Evolutionary conservation across 1,140 invertebrate genomes (phyloP).

Genomic region (Anagrus nilaparvatae): DNA sequence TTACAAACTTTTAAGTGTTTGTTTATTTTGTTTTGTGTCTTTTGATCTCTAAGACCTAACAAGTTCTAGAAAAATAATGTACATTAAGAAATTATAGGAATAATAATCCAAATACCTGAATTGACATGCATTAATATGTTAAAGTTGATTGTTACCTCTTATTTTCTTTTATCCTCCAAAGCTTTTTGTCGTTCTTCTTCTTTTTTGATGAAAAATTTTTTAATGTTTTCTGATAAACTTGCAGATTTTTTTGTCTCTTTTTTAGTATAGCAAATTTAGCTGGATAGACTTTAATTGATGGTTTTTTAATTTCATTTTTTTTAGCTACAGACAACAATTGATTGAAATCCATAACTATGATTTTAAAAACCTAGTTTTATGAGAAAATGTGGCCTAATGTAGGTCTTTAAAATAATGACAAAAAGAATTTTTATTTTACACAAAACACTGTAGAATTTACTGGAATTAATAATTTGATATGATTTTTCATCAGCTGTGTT

Average conservation of each 20-base stretch:
- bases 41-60: slow-evolving; percentile 61
- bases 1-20: slow-evolving; percentile 70
- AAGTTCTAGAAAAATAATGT: slow-evolving; percentile 42
- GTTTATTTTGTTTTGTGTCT: slow-evolving; percentile 57
- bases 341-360: slow-evolving; percentile 50
- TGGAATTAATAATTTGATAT: no score
- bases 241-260: slow-evolving; percentile 60
- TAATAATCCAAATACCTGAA: neutral
- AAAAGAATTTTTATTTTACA: slow-evolving; percentile 4
- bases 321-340: slow-evolving; percentile 49
- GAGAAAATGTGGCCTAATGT: neutral
- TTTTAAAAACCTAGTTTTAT: slow-evolving; percentile 16
- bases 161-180: slow-evolving; percentile 53
- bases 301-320: slow-evolving; percentile 42
- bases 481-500: no score
- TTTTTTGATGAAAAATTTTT: slow-evolving; percentile 70
- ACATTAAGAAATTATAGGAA: neutral
- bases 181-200: slow-evolving; percentile 61
- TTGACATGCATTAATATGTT: neutral
- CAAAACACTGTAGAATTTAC: no score
- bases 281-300: slow-evolving; percentile 51
- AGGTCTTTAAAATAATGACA: slow-evolving; percentile 4
- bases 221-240: slow-evolving; percentile 62
- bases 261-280: slow-evolving; percentile 73
- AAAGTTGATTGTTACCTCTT: slow-evolving; percentile 36